A percentile compares a stretch with the other conserved stretches of the same genome.
Conservation (phyloP, 2,797 vertebrate genomes). For the Sebastes kiyomatsui region DNA sequence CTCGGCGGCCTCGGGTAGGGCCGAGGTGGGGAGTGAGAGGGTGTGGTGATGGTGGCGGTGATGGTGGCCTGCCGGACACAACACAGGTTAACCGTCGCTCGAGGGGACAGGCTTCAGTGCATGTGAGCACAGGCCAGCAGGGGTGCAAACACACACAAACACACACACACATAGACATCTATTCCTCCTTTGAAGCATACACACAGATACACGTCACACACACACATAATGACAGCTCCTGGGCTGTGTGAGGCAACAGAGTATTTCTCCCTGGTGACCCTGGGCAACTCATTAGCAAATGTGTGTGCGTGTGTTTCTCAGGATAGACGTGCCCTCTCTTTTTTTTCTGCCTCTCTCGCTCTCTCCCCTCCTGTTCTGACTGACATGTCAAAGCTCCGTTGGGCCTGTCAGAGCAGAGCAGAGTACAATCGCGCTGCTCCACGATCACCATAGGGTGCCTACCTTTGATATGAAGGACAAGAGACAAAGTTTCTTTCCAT, state of each 20-base stretch:
- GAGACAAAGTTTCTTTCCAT: constrained; percentile 51
- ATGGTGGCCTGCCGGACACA: constrained; percentile 93
- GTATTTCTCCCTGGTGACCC: constrained; percentile 53
- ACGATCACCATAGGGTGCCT: constrained; percentile 55
- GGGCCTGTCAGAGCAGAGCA: constrained; percentile 59
- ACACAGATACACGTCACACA: not conserved
- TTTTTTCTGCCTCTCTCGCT: constrained; percentile 28
- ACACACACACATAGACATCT: not conserved
- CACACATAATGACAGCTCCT: constrained; percentile 45
- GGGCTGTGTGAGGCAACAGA: constrained; percentile 55
- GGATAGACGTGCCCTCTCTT: constrained; percentile 28
- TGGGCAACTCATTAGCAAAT: constrained; percentile 68
- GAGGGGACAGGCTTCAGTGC: constrained; percentile 44
- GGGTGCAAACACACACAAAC: not conserved
- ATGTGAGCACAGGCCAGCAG: constrained; percentile 33
- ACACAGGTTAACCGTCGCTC: constrained; percentile 75
- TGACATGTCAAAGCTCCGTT: constrained; percentile 62
- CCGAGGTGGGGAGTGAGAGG: constrained; percentile 91
- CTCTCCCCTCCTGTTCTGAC: constrained; percentile 55
- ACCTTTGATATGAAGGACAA: constrained; percentile 69
- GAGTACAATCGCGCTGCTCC: constrained; percentile 45
- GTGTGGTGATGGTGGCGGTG: constrained; percentile 84
- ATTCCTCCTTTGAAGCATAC: not conserved
- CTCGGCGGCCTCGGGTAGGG: constrained; percentile 81
- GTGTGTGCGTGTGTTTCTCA: constrained; percentile 34